These are phyloP conservation scores for Phortica okadai DNA, from an alignment of 2,888 invertebrate genomes.

Conservation along the genomic window DNA sequence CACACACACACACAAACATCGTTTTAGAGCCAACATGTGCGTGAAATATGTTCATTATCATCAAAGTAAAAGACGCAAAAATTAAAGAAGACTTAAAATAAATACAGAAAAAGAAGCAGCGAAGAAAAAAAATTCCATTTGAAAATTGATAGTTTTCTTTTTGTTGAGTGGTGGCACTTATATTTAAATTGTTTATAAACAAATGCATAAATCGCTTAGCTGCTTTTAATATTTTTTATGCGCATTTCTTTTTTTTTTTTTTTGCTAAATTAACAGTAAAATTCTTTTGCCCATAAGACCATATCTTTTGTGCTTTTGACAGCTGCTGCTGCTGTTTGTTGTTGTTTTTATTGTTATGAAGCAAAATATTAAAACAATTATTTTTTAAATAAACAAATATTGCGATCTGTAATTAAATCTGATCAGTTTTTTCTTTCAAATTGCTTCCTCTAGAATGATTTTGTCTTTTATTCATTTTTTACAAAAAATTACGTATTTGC, in stretches of 20 bases:
- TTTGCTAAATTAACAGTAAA: conserved; percentile 1
- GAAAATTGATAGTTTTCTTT: conserved; percentile 4
- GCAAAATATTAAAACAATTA: conserved; percentile 8
- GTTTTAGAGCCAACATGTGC: conserved; percentile 11
- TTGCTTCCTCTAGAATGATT: not conserved
- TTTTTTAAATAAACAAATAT: not conserved
- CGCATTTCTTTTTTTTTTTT: not conserved
- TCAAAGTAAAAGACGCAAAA: not conserved
- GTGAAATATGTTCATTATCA: conserved; percentile 3
- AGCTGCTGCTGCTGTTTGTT: not conserved
- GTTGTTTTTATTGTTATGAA: conserved; percentile 1
- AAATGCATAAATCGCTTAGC: not conserved
- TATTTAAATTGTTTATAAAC: not conserved
- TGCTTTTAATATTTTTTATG: no score
- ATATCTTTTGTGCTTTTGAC: not conserved
- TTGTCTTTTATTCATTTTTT: not conserved
- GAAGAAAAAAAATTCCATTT: not conserved
- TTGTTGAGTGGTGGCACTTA: not conserved
- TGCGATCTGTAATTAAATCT: not conserved
- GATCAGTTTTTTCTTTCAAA: not conserved
- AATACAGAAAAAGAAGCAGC: no score
- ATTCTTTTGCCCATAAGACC: not conserved
- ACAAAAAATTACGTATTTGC: conserved; percentile 6
- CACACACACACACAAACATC: not conserved
- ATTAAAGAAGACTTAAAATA: not conserved